Conservation (phyloP, 2,113 vertebrate species). For the Bos indicus region DNA sequence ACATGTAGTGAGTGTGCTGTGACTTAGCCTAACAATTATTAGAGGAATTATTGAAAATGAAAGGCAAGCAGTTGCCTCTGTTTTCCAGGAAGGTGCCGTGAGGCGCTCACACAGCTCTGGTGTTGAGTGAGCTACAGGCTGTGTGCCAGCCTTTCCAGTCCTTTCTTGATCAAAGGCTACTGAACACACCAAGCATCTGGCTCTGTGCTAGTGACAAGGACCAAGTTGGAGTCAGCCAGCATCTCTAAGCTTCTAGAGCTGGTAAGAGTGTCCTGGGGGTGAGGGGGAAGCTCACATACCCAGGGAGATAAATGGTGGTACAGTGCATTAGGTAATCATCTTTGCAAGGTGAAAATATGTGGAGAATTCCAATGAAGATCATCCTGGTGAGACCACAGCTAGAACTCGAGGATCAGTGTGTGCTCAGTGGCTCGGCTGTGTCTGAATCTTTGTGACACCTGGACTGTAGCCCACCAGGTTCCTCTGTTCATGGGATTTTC, state of each 20-base stretch:
- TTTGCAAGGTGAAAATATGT: background rate
- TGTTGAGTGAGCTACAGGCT: background rate
- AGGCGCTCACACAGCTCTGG: accelerated
- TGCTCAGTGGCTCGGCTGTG: background rate
- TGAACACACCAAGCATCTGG: background rate
- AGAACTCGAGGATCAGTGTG: background rate
- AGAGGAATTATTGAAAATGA: background rate
- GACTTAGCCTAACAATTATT: background rate
- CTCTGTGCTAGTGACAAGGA: background rate
- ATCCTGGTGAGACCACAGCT: background rate
- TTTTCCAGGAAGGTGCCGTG: background rate
- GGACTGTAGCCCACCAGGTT: background rate
- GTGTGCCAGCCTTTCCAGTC: background rate
- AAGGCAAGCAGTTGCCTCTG: background rate
- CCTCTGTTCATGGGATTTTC: background rate
- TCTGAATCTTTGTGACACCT: background rate
- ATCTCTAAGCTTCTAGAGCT: background rate
- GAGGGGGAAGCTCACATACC: background rate
- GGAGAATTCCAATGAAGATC: background rate
- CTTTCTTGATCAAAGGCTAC: background rate
- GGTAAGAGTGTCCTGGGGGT: background rate
- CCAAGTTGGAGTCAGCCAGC: background rate
- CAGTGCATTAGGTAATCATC: background rate
- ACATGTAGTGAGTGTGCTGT: background rate
- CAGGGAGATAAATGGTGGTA: background rate